phyloP scores from a whole-genome alignment of 2,797 vertebrate species.

The Merluccius polli region DNA sequence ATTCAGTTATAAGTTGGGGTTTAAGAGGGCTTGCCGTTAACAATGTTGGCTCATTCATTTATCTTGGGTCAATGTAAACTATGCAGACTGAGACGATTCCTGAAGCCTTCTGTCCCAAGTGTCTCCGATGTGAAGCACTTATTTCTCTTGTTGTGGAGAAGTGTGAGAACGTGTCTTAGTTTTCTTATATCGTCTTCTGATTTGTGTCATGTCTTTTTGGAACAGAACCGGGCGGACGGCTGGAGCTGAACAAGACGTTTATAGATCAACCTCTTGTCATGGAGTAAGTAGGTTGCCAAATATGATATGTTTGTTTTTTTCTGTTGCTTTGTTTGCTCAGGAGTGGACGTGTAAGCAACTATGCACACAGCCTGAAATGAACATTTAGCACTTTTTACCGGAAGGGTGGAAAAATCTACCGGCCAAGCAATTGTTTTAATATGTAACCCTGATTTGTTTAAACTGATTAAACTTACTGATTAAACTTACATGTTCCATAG shows the following conservation, averaged over 20 bases:
- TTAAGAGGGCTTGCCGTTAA: too few species aligned
- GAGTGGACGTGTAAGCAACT: too few species aligned
- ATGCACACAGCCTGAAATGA: too few species aligned
- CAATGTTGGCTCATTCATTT: too few species aligned
- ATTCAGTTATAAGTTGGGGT: neutral
- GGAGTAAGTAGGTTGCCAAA: conserved; percentile 85
- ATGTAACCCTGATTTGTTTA: too few species aligned
- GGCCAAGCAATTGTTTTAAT: too few species aligned
- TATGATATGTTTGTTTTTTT: neutral
- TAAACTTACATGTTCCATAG: neutral
- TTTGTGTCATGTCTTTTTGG: conserved; percentile 21
- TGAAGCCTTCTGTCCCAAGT: neutral
- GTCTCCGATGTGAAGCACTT: too few species aligned
- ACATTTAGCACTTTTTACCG: too few species aligned
- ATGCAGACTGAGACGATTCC: neutral
- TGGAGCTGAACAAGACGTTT: conserved; percentile 80
- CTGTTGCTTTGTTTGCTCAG: neutral
- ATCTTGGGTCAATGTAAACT: neutral
- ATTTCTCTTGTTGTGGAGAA: too few species aligned
- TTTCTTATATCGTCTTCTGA: neutral
- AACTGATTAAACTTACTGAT: too few species aligned
- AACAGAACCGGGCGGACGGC: conserved; percentile 73
- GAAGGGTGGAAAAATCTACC: too few species aligned
- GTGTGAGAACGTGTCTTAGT: too few species aligned
- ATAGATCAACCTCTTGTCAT: conserved; percentile 90